A percentile compares a stretch with the other conserved stretches of the same genome.
Evolutionary conservation across 2,113 vertebrate genomes (phyloP).

Genomic region (Sorex araneus): DNA sequence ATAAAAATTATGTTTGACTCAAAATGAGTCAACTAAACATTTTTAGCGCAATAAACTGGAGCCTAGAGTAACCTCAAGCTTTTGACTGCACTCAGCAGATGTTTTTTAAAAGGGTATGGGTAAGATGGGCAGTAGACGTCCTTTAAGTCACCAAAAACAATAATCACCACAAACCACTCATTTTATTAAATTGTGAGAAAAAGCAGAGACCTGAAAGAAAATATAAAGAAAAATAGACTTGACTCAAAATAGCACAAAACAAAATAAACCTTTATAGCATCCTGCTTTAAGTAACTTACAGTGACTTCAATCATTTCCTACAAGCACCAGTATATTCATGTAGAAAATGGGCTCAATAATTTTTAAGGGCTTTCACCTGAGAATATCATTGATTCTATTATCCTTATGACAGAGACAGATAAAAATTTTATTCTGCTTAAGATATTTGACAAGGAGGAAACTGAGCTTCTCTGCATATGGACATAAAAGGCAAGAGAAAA

Average conservation of each 20-base stretch:
- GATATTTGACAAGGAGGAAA: constrained; percentile 16
- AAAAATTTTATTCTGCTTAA: background rate
- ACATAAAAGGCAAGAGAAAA: background rate
- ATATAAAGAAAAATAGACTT: background rate
- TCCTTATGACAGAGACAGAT: background rate
- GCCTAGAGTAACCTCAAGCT: too few relatives aligned
- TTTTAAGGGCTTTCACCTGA: background rate
- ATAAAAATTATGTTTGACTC: background rate
- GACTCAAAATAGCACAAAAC: background rate
- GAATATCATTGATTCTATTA: background rate
- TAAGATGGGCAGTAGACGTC: background rate
- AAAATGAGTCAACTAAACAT: background rate
- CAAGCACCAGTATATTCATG: background rate
- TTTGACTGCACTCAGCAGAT: background rate
- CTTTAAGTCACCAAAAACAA: background rate
- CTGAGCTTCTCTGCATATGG: background rate
- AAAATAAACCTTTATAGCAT: background rate
- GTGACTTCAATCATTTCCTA: background rate
- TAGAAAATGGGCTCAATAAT: constrained; percentile 27
- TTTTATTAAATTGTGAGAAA: background rate
- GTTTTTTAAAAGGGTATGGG: background rate
- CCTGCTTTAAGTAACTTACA: background rate
- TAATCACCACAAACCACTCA: background rate
- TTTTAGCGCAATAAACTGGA: background rate
- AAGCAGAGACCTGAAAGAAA: constrained; percentile 12